Evolutionary conservation across 2,797 vertebrate genomes (phyloP).

Genomic region (Tragopan temminckii): DNA sequence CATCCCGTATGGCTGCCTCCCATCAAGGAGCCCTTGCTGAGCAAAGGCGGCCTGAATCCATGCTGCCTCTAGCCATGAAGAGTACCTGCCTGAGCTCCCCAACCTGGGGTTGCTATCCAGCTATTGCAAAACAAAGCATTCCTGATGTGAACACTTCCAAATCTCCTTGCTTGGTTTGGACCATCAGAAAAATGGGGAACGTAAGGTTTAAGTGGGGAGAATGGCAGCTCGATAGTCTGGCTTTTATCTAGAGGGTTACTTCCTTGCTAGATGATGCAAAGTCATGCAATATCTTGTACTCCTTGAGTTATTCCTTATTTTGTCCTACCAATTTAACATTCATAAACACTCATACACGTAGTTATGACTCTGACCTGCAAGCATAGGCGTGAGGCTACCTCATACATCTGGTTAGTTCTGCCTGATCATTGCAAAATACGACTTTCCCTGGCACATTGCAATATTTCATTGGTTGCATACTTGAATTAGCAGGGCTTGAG

Average conservation of each 20-base stretch:
- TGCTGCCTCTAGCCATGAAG: background rate
- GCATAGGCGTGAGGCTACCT: background rate
- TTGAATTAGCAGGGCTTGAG: background rate
- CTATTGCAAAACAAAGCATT: fast-evolving
- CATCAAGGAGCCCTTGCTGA: background rate
- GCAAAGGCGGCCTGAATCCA: fast-evolving
- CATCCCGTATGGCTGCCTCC: fast-evolving
- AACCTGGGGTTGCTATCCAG: fast-evolving
- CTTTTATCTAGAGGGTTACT: background rate
- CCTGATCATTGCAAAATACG: background rate
- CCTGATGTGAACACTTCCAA: background rate
- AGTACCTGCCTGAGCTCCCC: background rate
- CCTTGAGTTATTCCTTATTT: background rate
- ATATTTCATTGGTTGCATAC: background rate
- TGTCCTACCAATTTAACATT: background rate
- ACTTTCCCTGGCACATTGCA: background rate
- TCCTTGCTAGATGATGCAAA: background rate
- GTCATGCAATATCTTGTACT: background rate
- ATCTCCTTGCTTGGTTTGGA: background rate
- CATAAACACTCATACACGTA: background rate
- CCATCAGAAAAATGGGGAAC: background rate
- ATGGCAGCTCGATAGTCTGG: background rate
- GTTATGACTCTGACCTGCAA: background rate
- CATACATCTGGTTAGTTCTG: background rate
- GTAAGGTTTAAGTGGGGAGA: background rate